These are phyloP conservation scores for Stomorhina lunata DNA, from an alignment of 2,888 invertebrate genomes.

Conservation along the genomic window DNA sequence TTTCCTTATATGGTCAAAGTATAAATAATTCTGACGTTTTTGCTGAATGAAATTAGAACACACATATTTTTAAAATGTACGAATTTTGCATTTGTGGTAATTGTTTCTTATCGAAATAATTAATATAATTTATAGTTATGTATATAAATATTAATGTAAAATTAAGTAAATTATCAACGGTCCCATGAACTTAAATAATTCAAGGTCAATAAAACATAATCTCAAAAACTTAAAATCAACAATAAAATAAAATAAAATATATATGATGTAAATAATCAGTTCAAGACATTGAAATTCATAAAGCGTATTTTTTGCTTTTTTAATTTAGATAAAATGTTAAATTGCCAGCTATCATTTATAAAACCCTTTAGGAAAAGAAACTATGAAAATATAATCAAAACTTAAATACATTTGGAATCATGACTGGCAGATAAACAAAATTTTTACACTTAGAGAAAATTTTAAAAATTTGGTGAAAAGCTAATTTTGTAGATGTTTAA, in stretches of 20 bases:
- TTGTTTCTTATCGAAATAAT: neutral
- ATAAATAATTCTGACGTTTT: neutral
- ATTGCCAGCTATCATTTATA: no score
- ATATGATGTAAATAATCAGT: neutral
- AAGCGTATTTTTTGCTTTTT: no score
- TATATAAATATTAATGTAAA: neutral
- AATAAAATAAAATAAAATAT: slow-evolving; percentile 4
- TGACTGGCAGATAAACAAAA: neutral
- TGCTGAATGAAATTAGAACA: no score
- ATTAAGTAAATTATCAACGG: slow-evolving; percentile 1
- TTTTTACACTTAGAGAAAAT: neutral
- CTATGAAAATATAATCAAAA: no score
- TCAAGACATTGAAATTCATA: no score
- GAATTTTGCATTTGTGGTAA: neutral
- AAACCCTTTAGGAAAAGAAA: no score
- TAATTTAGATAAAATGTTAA: no score
- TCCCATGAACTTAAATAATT: slow-evolving; percentile 44
- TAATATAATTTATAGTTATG: no score
- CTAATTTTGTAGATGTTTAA: no score
- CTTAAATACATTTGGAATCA: neutral
- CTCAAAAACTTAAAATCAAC: slow-evolving; percentile 6
- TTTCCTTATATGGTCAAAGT: neutral
- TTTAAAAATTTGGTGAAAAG: no score
- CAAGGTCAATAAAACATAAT: slow-evolving; percentile 40
- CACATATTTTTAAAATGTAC: no score